Evolutionary conservation across 2,797 vertebrate species (phyloP).

Genomic region (Cygnus olor): DNA sequence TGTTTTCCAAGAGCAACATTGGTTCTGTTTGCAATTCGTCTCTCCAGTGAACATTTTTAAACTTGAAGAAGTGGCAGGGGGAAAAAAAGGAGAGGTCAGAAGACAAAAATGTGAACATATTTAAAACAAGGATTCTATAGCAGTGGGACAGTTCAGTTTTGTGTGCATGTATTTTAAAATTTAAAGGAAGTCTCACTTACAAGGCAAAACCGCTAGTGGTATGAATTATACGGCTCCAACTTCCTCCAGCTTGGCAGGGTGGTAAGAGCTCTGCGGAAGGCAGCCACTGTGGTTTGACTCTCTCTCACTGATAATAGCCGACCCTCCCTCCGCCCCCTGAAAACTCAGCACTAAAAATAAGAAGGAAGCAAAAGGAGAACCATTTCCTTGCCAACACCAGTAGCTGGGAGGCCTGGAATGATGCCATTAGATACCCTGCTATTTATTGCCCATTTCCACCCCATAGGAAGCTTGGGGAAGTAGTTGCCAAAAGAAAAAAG

Average conservation of each 20-base stretch:
- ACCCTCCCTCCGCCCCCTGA: conserved; percentile 74
- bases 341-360: conserved; percentile 81
- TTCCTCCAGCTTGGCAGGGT: conserved; percentile 69
- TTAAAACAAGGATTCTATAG: conserved; percentile 4
- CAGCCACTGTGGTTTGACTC: conserved; percentile 86
- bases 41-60: conserved; percentile 34
- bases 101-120: neutral
- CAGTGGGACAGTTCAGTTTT: neutral
- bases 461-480: conserved; percentile 77
- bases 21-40: conserved; percentile 30
- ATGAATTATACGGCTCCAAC: conserved; percentile 54
- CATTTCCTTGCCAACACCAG: conserved; percentile 81
- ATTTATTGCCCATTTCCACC: conserved; percentile 85
- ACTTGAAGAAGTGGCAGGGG: neutral
- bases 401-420: conserved; percentile 82
- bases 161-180: neutral
- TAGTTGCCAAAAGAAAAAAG: conserved; percentile 64
- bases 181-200: conserved; percentile 74
- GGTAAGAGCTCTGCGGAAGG: conserved; percentile 61
- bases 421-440: conserved; percentile 84
- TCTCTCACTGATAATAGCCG: conserved; percentile 88
- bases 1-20: conserved; percentile 53
- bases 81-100: neutral
- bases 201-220: conserved; percentile 74
- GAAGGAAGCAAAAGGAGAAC: conserved; percentile 74